phyloP scores from a whole-genome alignment of 2,113 vertebrate genomes.

The Dunckerocampus dactyliophorus region DNA sequence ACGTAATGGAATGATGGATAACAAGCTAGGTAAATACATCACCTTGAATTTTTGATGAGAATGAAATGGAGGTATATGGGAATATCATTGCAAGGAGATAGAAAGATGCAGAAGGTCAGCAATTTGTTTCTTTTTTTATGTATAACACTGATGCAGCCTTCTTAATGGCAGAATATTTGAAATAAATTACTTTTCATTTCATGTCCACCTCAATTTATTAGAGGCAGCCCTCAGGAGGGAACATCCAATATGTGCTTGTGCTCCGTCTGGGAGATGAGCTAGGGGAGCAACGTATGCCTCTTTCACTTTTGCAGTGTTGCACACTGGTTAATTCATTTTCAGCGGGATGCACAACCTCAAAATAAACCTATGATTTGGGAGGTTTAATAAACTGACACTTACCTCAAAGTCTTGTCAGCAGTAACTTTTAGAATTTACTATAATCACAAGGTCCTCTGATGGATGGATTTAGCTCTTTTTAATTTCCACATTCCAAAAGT shows the following conservation, averaged over 20 bases:
- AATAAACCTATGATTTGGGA: constrained; percentile 13
- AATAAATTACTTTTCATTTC: constrained; percentile 58
- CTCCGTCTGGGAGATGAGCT: constrained; percentile 16
- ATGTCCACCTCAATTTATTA: constrained; percentile 60
- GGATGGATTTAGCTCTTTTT: neutral
- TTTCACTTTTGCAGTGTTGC: constrained; percentile 8
- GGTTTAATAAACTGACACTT: neutral
- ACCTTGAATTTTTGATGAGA: neutral
- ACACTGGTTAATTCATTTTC: constrained; percentile 27
- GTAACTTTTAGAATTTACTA: neutral
- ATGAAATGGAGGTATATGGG: neutral
- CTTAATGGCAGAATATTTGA: constrained; percentile 26
- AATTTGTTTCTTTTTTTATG: neutral
- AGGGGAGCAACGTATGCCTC: constrained; percentile 37
- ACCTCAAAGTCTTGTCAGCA: neutral
- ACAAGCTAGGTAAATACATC: neutral
- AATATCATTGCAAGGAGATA: neutral
- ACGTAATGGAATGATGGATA: neutral
- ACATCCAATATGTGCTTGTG: constrained; percentile 17
- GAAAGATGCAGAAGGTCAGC: neutral
- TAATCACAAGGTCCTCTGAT: neutral
- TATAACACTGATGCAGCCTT: constrained; percentile 13
- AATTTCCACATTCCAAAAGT: no score
- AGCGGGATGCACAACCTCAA: constrained; percentile 4
- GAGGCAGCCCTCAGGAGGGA: constrained; percentile 34